These are phyloP conservation scores for Chaenodraco wilsoni DNA, from an alignment of 2,797 vertebrate genomes.

Conservation along the genomic window DNA sequence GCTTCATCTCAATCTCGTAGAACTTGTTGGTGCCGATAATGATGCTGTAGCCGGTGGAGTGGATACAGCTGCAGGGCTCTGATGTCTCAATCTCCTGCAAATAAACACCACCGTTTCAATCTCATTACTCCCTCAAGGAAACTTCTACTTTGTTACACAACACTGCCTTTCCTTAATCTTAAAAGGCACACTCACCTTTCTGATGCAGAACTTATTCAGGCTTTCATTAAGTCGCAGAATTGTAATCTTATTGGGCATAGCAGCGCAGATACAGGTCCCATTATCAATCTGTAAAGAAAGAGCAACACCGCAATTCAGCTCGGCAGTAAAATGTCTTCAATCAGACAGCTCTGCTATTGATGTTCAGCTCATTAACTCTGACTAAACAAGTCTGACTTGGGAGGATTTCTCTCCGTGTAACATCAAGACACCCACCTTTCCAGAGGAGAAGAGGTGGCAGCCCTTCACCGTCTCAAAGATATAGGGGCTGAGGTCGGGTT, in stretches of 20 bases:
- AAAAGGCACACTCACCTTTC: constrained; percentile 86
- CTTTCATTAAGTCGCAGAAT: constrained; percentile 94
- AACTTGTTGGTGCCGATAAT: constrained; percentile 99
- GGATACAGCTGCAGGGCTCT: constrained; percentile 98
- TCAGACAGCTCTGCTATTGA: constrained; percentile 26
- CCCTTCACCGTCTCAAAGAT: constrained; percentile 97
- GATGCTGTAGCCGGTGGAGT: constrained; percentile 97
- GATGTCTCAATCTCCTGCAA: constrained; percentile 97
- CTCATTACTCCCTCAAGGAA: not conserved
- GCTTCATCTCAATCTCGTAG: constrained; percentile 99
- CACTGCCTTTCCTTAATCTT: not conserved
- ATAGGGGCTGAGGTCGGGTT: constrained; percentile 92
- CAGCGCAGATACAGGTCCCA: constrained; percentile 94
- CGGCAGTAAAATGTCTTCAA: constrained; percentile 36
- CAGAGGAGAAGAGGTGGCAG: constrained; percentile 96
- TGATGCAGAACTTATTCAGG: constrained; percentile 97
- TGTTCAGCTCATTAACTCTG: constrained; percentile 48
- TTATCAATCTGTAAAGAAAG: constrained; percentile 90
- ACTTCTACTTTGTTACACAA: constrained; percentile 9
- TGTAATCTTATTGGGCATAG: constrained; percentile 96
- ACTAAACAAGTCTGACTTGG: constrained; percentile 17
- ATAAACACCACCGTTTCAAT: constrained; percentile 22
- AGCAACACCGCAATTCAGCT: constrained; percentile 34
- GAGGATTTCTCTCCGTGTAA: constrained; percentile 18
- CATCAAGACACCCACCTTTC: constrained; percentile 85